Evolutionary conservation across 2,797 vertebrate species (phyloP), one percentile per base, ranked within the genome.

Genomic region (Siniperca obscura): DNA sequence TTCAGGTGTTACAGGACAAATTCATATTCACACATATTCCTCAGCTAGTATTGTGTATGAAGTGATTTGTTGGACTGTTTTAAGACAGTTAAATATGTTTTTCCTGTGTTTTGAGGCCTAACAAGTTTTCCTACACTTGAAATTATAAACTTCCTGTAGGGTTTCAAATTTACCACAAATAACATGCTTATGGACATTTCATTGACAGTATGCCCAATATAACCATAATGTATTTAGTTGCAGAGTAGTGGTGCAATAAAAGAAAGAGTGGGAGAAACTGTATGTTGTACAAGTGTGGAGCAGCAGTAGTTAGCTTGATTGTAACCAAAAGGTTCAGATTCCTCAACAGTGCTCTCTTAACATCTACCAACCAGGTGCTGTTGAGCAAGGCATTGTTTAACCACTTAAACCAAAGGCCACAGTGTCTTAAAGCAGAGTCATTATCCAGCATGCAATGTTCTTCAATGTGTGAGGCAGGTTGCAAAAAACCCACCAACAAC

Each of bases 1-100:
- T 68, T 40, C 48, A 81, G 64, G 68, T 77, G 72, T 70, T 10
- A 38, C 14, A 53, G 62, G 36, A 44, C 38, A 79, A 42, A 77
- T 67, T 70, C 21, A 56, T 52, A 57, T 72, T 16, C 6, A 42
- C 22, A 73, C 1, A 25, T 12, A 46, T 17, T 60, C 14, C 40
- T n/a, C 8, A 17, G 4, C 22, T 44, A 13, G 16, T 52, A 1
- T 34, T 67, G 14, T 42, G 53, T 42, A 48, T 16, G 3, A 72
- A 56, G 7, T 14, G 2, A 40, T 46, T 69, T 69, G 5, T 40
- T 36, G 11, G 46, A n/a, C 53, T 25, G 27, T 69, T 36, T 55
- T 16, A 48, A 38, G 8, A 68, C n/a, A 40, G 40, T 19, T 53
- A n/a, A 52, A 61, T 2, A 67, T 36, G 25, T 65, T 52, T 62